phyloP scores from a whole-genome alignment of 2,113 vertebrate species.

The Oreotrochilus melanogaster region DNA sequence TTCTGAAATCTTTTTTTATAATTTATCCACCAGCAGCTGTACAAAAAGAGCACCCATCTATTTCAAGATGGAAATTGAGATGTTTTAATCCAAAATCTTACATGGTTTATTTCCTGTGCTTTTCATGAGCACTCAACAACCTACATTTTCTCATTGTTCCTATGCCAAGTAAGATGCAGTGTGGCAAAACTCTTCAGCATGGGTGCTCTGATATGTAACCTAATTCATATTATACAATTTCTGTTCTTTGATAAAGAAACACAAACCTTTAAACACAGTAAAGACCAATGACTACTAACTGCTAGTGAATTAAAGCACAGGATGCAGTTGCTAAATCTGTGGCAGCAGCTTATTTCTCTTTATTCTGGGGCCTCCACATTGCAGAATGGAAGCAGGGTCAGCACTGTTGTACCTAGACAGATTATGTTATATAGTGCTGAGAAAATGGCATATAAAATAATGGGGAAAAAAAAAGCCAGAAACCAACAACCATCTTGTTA shows the following conservation, averaged over 20 bases:
- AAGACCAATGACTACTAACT: neutral
- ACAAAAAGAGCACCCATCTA: neutral
- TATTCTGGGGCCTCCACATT: neutral
- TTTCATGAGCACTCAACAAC: neutral
- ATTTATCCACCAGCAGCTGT: neutral
- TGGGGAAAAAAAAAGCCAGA: neutral
- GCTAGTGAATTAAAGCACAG: neutral
- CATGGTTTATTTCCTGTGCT: neutral
- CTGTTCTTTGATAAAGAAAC: neutral
- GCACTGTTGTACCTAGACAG: neutral
- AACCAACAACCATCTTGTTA: neutral
- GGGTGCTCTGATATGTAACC: neutral
- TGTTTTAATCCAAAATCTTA: neutral
- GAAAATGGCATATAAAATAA: neutral
- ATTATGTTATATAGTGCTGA: rapidly evolving
- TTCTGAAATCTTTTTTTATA: neutral
- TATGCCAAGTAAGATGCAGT: neutral
- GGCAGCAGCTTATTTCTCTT: neutral
- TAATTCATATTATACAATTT: neutral
- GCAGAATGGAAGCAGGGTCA: neutral
- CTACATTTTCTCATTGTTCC: neutral
- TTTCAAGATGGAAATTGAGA: neutral
- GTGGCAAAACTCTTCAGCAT: neutral
- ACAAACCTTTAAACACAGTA: neutral
- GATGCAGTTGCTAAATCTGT: neutral